Conservation (phyloP, 2,113 vertebrate genomes). For the Bambusicola thoracicus region DNA sequence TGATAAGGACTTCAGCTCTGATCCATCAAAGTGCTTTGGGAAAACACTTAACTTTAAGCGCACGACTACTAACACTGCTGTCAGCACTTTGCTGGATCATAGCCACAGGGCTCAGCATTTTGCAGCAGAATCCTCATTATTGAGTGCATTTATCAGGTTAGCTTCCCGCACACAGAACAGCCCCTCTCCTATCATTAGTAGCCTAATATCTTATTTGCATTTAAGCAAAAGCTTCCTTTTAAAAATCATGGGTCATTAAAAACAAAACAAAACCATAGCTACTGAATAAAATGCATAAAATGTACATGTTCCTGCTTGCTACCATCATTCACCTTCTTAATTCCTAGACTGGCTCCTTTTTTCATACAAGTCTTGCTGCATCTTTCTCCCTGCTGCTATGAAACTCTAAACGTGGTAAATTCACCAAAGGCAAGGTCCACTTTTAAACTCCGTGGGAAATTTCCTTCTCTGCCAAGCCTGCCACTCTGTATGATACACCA, state of each 20-base stretch:
- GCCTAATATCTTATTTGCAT: conserved; percentile 34
- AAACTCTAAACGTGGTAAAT: background rate
- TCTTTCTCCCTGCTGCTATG: conserved; percentile 9
- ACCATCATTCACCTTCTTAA: background rate
- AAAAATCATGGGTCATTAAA: background rate
- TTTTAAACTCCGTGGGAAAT: conserved; percentile 49
- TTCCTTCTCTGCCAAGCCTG: conserved; percentile 32
- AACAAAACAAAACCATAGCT: background rate
- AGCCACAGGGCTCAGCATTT: conserved; percentile 32
- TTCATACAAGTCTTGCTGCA: conserved; percentile 3
- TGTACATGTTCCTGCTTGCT: background rate
- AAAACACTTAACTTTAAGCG: conserved; percentile 3
- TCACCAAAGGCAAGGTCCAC: background rate
- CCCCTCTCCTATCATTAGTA: background rate
- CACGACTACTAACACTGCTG: background rate
- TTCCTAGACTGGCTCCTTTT: background rate
- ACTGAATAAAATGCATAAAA: background rate
- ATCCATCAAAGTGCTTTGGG: background rate
- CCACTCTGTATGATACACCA: conserved; percentile 26
- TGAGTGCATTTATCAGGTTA: conserved; percentile 6
- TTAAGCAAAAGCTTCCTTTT: conserved; percentile 50
- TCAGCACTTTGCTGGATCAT: conserved; percentile 3
- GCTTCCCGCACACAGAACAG: background rate
- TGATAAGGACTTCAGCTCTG: conserved; percentile 17
- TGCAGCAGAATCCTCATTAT: background rate